phyloP scores from a whole-genome alignment of 2,113 vertebrate species.

The Sus scrofa region T2T-Sscrofa CM000824.6:84701501-84702000 shows the following conservation, averaged over 20 bases:
- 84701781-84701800: neutral
- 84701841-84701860: neutral
- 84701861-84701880: neutral
- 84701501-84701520: neutral
- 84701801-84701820: neutral
- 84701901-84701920: neutral
- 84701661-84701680: too few species aligned
- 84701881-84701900: neutral
- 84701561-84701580: neutral
- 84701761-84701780: neutral
- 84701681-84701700: neutral
- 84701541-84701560: neutral
- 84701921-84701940: neutral
- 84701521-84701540: neutral
- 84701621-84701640: neutral
- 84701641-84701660: neutral
- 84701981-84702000: neutral
- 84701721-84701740: neutral
- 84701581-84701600: neutral
- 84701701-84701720: neutral
- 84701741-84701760: neutral
- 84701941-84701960: neutral
- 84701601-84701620: neutral
- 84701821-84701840: neutral
- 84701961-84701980: neutral